phyloP scores from a whole-genome alignment of 2,113 vertebrate species.

The Tragelaphus buxtoni region DNA sequence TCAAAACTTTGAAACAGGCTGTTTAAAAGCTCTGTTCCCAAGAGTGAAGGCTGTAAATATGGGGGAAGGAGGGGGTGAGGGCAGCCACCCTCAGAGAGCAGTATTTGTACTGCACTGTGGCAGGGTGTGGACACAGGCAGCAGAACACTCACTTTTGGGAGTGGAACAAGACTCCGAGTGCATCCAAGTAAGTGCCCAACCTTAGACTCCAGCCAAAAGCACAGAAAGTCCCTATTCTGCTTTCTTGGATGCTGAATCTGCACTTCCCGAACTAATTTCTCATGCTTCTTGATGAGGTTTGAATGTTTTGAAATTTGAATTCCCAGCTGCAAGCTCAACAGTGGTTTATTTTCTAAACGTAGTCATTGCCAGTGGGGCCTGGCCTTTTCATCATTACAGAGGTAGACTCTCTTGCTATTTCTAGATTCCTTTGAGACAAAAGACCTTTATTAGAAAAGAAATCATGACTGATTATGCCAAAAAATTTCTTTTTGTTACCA shows the following conservation, averaged over 20 bases:
- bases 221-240: neutral
- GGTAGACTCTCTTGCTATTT: neutral
- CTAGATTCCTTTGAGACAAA: conserved; percentile 19
- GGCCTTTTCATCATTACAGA: conserved; percentile 6
- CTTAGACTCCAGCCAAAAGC: neutral
- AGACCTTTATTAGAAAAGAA: conserved; percentile 40
- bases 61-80: neutral
- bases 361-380: neutral
- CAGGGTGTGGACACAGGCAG: neutral
- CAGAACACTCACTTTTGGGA: conserved; percentile 32
- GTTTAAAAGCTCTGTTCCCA: neutral
- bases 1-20: neutral
- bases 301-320: conserved; percentile 25
- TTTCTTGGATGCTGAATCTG: neutral
- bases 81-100: neutral
- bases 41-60: neutral
- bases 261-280: conserved; percentile 7
- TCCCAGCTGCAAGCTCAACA: neutral
- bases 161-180: conserved; percentile 59
- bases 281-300: conserved; percentile 35
- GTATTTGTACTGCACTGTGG: conserved; percentile 28
- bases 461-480: neutral
- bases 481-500: conserved; percentile 35
- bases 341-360: conserved; percentile 8
- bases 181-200: conserved; percentile 62